Evolutionary conservation across 1,140 invertebrate genomes (phyloP).

Genomic region (Panagrolaimus sp.): DNA sequence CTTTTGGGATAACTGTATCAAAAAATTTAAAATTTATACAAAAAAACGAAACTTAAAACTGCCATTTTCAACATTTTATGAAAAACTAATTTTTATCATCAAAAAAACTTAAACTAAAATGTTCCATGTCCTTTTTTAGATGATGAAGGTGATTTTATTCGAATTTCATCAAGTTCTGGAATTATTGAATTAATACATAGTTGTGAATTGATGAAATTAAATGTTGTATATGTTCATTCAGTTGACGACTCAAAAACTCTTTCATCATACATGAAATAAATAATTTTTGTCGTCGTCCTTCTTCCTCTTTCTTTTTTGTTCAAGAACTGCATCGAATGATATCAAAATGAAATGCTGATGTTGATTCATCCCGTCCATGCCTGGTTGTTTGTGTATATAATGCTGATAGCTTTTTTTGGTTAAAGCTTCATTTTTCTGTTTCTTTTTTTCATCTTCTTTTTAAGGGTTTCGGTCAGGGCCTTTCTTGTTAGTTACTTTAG

Average conservation of each 20-base stretch:
- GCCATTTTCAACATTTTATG: neutral
- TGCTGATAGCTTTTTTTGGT: neutral
- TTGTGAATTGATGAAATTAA: neutral
- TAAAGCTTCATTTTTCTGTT: conserved; percentile 2
- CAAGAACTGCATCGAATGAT: no score
- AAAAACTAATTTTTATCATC: neutral
- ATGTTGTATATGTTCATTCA: neutral
- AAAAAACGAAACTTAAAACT: no score
- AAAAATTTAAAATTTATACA: no score
- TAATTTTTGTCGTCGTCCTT: no score
- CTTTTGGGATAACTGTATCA: no score
- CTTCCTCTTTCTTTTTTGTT: no score
- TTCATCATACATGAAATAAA: no score
- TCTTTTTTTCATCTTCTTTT: neutral
- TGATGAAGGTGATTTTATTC: conserved; percentile 2
- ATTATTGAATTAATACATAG: conserved; percentile 12
- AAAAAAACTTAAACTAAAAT: neutral
- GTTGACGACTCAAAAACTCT: neutral
- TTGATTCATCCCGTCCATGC: no score
- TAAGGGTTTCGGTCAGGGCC: neutral
- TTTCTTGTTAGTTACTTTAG: neutral
- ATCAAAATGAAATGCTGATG: no score
- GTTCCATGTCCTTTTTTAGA: neutral
- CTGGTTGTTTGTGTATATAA: no score
- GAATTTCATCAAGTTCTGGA: neutral